Percentiles rank a stretch among this genome's conserved stretches.
These are phyloP conservation scores for Cyrtonyx montezumae DNA, from an alignment of 2,113 vertebrate species.

Conservation along the genomic window DNA sequence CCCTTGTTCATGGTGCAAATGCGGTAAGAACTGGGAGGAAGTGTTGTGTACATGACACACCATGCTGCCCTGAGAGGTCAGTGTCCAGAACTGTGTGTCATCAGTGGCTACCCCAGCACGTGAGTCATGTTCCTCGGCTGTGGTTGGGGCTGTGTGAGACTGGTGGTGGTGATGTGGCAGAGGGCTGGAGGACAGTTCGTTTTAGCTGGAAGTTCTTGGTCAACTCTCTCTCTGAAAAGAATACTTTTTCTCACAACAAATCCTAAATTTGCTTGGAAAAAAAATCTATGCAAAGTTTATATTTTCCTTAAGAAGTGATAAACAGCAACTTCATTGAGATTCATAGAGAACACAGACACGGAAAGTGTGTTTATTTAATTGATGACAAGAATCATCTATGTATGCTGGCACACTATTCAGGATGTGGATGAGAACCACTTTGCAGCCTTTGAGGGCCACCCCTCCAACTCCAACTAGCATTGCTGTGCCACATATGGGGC, in stretches of 20 bases:
- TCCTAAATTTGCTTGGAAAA: not conserved
- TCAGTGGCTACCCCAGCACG: not conserved
- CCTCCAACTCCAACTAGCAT: not conserved
- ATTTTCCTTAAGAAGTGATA: not conserved
- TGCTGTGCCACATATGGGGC: fast-evolving
- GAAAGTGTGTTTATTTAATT: not conserved
- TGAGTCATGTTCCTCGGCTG: conserved; percentile 14
- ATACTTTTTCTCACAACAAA: not conserved
- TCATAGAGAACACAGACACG: not conserved
- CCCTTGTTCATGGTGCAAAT: not conserved
- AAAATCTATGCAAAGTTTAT: not conserved
- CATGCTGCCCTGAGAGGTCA: not conserved
- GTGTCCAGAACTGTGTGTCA: not conserved
- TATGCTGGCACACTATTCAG: not conserved
- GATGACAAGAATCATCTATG: not conserved
- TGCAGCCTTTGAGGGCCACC: not conserved
- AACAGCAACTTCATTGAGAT: not conserved
- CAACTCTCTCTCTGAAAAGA: not conserved
- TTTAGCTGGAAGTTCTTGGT: not conserved
- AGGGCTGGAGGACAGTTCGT: not conserved
- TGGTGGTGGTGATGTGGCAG: not conserved
- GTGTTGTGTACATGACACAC: not conserved
- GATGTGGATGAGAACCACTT: not conserved
- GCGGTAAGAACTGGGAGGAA: not conserved
- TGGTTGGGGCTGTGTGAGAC: not conserved